Base-by-base conservation (phyloP, 30 jellyfish, hydroid and myxozoan genomes). In the Mastigias papua region DNA sequence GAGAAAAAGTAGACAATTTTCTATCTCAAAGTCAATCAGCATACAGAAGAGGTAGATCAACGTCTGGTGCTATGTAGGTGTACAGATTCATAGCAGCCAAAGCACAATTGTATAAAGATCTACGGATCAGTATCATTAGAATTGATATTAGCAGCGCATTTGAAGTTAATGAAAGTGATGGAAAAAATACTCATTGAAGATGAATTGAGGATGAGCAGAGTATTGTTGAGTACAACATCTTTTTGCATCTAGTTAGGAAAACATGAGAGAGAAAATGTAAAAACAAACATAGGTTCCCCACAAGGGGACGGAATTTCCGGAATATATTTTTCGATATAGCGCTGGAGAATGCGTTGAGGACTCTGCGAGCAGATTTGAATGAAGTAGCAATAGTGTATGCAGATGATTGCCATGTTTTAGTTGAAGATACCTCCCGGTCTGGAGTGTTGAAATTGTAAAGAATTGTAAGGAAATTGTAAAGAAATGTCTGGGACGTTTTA, bases 181-280 rank as follows among this genome's bases (percentile, higher is more conserved):
- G 77, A 76, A 76, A 76, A 48, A 48, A 76, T 76, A 21, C 80
- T 76, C 49, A 76, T 42, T 48, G 87, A 76, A 76, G 87, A 50
- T 51, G 87, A 76, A 76, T 28, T 16, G 27, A 76, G 77, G 74
- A 76, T 58, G 78, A 46, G 87, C 49, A 42, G 78, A 76, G 49
- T 76, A 16, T 76, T 76, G 49, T 76, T 76, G 76, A 76, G 87
- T 76, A 76, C 48, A 27, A 76, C 87, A 76, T 76, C 87, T n/a
- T 42, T 42, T 48, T 48, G 48, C 87, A 17, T 42, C 51, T 42
- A 50, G 28, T 49, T 76, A 42, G 10, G 87, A 74, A 76, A 76
- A 76, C 27, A 57, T n/a, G 16, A 46, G 16, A 76, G 78, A 48
- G 78, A 76, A 76, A 76, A 15, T n/a, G n/a, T n/a, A n/a, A n/a